Evolutionary conservation across 2,113 vertebrate species (phyloP).

Genomic region (Pao palembangensis): DNA sequence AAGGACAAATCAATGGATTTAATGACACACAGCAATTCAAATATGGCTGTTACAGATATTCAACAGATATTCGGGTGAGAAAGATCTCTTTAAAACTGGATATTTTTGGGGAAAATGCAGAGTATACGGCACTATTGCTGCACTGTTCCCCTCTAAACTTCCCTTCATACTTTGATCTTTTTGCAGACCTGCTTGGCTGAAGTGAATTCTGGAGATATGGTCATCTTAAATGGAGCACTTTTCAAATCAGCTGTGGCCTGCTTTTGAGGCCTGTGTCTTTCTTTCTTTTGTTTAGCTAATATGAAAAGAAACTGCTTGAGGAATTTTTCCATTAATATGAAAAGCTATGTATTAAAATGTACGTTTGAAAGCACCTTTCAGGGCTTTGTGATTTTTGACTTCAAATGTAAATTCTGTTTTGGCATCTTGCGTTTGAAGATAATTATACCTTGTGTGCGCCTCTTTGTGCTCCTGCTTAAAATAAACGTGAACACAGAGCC

Average conservation of each 20-base stretch:
- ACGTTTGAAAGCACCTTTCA: not conserved
- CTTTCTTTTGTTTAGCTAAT: not conserved
- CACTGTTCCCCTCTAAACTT: conserved; percentile 60
- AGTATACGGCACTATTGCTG: conserved; percentile 45
- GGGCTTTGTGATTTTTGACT: not conserved
- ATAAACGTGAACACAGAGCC: no score
- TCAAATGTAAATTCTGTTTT: conserved; percentile 10
- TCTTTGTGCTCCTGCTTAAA: no score
- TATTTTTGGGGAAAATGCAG: conserved; percentile 2
- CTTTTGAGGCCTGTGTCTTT: conserved; percentile 24
- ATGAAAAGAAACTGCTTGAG: no score
- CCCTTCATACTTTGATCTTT: conserved; percentile 41
- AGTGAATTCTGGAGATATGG: no score
- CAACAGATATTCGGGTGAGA: not conserved
- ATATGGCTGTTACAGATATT: not conserved
- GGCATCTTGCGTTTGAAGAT: not conserved
- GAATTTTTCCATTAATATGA: no score
- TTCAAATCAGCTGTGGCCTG: conserved; percentile 14
- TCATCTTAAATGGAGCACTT: no score
- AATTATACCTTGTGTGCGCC: not conserved
- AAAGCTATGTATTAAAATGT: not conserved
- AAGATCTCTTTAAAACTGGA: not conserved
- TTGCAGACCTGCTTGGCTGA: no score
- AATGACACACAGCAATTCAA: not conserved
- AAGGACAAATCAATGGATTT: not conserved